Evolutionary conservation across 2,113 vertebrate genomes (phyloP).

Genomic region (Bubo bubo): DNA sequence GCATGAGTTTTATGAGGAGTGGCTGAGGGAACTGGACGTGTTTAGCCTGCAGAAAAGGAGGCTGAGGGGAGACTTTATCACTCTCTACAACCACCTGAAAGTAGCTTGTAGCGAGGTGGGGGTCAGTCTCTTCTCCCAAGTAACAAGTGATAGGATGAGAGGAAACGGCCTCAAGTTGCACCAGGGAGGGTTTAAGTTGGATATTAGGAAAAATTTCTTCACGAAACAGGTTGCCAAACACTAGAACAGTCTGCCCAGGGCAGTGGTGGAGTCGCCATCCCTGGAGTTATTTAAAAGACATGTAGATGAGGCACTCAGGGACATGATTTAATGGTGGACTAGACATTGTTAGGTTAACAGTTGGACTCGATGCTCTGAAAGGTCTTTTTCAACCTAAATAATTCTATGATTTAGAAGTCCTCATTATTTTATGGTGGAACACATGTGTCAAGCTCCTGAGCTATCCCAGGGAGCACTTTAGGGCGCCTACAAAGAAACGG

Average conservation of each 20-base stretch:
- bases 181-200: background rate
- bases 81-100: background rate
- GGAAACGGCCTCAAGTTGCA: accelerated
- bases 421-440: background rate
- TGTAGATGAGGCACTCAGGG: no score
- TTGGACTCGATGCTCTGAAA: background rate
- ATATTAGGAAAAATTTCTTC: background rate
- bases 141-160: accelerated
- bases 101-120: accelerated
- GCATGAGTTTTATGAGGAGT: accelerated
- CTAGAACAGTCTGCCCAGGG: background rate
- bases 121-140: accelerated
- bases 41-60: background rate
- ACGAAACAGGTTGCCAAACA: accelerated
- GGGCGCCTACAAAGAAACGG: accelerated
- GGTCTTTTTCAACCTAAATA: background rate
- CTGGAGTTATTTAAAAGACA: accelerated
- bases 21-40: accelerated
- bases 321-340: background rate
- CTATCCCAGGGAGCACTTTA: background rate
- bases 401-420: background rate
- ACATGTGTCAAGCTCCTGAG: background rate
- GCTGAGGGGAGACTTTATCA: accelerated
- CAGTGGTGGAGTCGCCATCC: accelerated
- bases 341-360: accelerated